These are phyloP conservation scores for Micrasema minimum DNA, from an alignment of 1,140 invertebrate species.

Conservation along the genomic window DNA sequence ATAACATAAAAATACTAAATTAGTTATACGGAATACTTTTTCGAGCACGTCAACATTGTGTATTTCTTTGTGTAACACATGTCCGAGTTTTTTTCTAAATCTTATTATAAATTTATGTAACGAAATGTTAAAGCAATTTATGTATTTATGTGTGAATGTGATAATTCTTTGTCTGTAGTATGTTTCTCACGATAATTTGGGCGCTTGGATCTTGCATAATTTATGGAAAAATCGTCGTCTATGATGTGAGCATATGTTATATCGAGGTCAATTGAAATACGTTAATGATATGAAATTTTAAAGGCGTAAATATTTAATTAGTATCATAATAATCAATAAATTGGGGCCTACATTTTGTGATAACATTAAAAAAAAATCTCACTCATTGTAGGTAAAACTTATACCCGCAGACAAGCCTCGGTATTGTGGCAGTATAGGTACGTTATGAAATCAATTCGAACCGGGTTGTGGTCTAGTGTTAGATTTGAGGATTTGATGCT, in stretches of 20 bases:
- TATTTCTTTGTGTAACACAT: neutral
- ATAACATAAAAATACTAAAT: no score
- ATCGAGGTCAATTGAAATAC: neutral
- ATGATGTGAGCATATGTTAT: neutral
- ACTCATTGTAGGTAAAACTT: neutral
- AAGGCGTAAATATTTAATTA: neutral
- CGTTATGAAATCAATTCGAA: no score
- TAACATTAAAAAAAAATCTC: neutral
- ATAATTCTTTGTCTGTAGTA: conserved; percentile 20
- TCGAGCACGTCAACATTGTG: neutral
- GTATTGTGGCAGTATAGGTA: no score
- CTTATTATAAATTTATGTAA: neutral
- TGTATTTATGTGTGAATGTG: conserved; percentile 12
- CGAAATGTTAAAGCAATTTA: conserved; percentile 35
- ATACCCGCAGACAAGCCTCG: neutral
- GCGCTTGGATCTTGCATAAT: neutral
- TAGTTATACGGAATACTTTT: no score
- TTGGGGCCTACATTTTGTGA: neutral
- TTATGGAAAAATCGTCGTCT: neutral
- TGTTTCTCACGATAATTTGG: conserved; percentile 26
- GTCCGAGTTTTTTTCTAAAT: neutral
- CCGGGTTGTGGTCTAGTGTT: no score
- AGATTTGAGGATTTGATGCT: no score
- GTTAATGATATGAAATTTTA: neutral
- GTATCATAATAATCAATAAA: neutral